phyloP scores from a whole-genome alignment of 2,888 invertebrate genomes.

The Scaptomyza polygonia region DNA sequence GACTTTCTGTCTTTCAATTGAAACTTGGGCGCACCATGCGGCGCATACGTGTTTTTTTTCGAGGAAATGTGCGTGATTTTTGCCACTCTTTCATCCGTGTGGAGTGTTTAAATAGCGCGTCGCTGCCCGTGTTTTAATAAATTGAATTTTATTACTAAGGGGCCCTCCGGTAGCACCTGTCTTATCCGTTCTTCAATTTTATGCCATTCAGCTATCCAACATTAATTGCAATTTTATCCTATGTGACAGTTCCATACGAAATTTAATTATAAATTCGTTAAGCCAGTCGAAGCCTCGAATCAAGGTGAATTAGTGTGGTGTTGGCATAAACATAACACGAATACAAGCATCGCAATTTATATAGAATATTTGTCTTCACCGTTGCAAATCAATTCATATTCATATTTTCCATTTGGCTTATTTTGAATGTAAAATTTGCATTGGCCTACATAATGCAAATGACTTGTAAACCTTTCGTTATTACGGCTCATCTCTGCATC shows the following conservation, averaged over 20 bases:
- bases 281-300: background rate
- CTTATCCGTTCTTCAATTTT: background rate
- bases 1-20: conserved; percentile 40
- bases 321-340: background rate
- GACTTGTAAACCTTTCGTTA: background rate
- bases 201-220: conserved; percentile 18
- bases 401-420: background rate
- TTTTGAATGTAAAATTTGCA: background rate
- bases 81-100: background rate
- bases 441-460: no score
- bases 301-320: background rate
- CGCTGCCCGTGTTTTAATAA: conserved; percentile 22
- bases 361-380: no score
- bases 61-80: conserved; percentile 5
- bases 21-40: conserved; percentile 21
- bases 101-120: conserved; percentile 33
- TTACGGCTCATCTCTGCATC: background rate
- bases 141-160: conserved; percentile 56
- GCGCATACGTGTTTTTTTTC: conserved; percentile 56
- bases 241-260: conserved; percentile 22
- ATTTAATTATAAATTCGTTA: conserved; percentile 41
- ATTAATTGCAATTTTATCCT: conserved; percentile 53
- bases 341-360: no score
- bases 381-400: conserved; percentile 1
- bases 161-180: conserved; percentile 48